Evolutionary conservation across 2,113 vertebrate species (phyloP).

Genomic region (Xiphophorus maculatus): DNA sequence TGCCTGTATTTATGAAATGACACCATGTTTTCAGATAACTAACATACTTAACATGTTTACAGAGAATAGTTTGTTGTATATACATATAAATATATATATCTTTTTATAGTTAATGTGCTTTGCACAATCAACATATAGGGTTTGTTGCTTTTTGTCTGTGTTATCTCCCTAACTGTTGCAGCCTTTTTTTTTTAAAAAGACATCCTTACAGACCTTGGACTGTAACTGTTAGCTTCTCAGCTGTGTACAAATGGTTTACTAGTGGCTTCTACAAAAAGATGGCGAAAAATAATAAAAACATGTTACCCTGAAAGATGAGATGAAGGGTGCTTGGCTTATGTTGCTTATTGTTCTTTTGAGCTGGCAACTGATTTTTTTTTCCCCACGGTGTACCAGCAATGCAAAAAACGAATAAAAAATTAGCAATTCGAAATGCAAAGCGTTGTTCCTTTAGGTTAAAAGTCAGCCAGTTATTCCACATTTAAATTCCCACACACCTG

Average conservation of each 20-base stretch:
- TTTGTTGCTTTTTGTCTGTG: slow-evolving; percentile 89
- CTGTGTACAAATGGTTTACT: slow-evolving; percentile 90
- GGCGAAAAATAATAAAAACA: slow-evolving; percentile 52
- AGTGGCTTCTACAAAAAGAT: slow-evolving; percentile 78
- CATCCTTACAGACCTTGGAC: slow-evolving; percentile 84
- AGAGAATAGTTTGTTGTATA: slow-evolving; percentile 95
- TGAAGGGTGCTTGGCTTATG: slow-evolving; percentile 80
- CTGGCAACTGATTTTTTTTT: slow-evolving; percentile 79
- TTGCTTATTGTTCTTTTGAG: slow-evolving; percentile 83
- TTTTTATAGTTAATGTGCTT: slow-evolving; percentile 94
- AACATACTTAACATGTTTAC: slow-evolving; percentile 98
- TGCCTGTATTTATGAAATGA: slow-evolving; percentile 94
- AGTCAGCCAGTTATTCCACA: neutral
- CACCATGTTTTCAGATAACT: slow-evolving; percentile 89
- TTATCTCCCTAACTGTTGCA: slow-evolving; percentile 88
- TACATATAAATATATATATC: slow-evolving; percentile 86
- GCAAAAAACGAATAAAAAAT: slow-evolving; percentile 78
- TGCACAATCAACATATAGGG: slow-evolving; percentile 88
- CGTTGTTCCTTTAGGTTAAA: neutral
- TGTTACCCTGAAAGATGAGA: slow-evolving; percentile 73
- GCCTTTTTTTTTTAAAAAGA: slow-evolving; percentile 80
- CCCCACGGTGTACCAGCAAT: slow-evolving; percentile 83
- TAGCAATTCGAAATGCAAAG: slow-evolving; percentile 65
- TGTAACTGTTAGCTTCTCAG: slow-evolving; percentile 88
- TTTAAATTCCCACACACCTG: neutral